These are phyloP conservation scores for Oriolus oriolus DNA, from an alignment of 2,113 vertebrate genomes.

Conservation along the genomic window DNA sequence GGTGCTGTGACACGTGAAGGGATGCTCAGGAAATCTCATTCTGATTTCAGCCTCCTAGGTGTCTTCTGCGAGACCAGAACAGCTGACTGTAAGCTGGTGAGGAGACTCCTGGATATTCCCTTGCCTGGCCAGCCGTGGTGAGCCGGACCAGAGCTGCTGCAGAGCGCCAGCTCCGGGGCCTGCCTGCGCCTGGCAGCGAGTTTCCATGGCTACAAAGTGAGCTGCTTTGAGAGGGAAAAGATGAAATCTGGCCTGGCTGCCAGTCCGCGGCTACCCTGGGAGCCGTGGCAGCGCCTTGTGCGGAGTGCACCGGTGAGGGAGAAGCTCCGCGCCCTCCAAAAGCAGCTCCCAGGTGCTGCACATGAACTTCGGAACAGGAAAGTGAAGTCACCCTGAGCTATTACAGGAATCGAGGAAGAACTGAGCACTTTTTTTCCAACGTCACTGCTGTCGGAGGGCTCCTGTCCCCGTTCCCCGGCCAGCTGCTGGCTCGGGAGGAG, in stretches of 20 bases:
- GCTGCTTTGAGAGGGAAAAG: conserved; percentile 11
- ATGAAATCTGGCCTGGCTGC: conserved; percentile 42
- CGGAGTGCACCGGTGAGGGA: not conserved
- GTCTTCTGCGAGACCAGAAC: not conserved
- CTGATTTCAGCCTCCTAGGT: not conserved
- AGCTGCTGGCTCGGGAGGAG: too few species aligned
- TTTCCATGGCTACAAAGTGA: conserved; percentile 71
- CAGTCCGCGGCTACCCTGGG: conserved; percentile 15
- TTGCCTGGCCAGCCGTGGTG: fast-evolving
- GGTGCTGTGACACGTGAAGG: fast-evolving
- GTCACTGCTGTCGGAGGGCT: not conserved
- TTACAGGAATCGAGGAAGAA: not conserved
- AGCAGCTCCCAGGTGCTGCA: not conserved
- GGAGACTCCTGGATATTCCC: not conserved
- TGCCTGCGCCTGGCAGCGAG: conserved; percentile 24
- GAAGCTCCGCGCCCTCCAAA: not conserved
- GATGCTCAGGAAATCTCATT: not conserved
- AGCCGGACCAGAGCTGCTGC: not conserved
- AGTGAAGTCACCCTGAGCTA: not conserved
- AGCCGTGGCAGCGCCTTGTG: not conserved
- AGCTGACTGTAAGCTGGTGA: not conserved
- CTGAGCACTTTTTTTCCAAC: not conserved
- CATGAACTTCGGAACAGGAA: not conserved
- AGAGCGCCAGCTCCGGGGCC: not conserved
- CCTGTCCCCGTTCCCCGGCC: not conserved